Base-by-base conservation (phyloP, 2,797 vertebrate species). In the Gymnothorax javanicus region DNA sequence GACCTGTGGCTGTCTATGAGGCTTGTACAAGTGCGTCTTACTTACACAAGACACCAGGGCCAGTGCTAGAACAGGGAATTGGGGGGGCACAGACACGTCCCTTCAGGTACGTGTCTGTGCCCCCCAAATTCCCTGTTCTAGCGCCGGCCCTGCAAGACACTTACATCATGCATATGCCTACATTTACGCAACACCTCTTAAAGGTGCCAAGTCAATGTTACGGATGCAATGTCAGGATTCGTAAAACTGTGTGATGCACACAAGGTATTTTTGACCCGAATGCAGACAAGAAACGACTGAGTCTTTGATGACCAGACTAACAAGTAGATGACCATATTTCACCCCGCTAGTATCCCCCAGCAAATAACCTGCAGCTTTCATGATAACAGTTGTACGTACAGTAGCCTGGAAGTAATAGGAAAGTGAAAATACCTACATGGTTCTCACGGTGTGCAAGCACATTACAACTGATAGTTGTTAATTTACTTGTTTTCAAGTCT, bases 201-300 rank as follows among this genome's bases (percentile, higher is more conserved):
- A 69, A 69, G 64, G 64, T 69, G 64, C 64, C 23, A 69, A 8
- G 64, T 69, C n/a, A 69, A 69, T 69, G 64, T 69, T 62, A 62
- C 20, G 60, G 4, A 62, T 62, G 60, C 20, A n/a, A 69, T 69
- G 64, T 25, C 25, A 25, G n/a, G 64, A 5, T 69, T n/a, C 25
- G 64, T 25, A 69, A 69, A 25, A n/a, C 7, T 20, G 60, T 1
- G 64, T 69, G 64, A 69, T 69, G 64, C n/a, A 69, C 64, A 69
- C 7, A 23, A 69, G 64, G 23, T n/a, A 69, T 69, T 69, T 69
- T 25, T 23, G 23, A 69, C 64, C 64, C 9, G 64, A 69, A 69
- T 69, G 64, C 64, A 69, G 64, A 25, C 64, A 69, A 7, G 64
- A n/a, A 69, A 69, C 7, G 64, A n/a, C n/a, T n/a, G n/a, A 69